A percentile compares a stretch with the other conserved stretches of the same genome.
Evolutionary conservation across 2,888 invertebrate species (phyloP).

Genomic region (Limnephilus marmoratus): DNA sequence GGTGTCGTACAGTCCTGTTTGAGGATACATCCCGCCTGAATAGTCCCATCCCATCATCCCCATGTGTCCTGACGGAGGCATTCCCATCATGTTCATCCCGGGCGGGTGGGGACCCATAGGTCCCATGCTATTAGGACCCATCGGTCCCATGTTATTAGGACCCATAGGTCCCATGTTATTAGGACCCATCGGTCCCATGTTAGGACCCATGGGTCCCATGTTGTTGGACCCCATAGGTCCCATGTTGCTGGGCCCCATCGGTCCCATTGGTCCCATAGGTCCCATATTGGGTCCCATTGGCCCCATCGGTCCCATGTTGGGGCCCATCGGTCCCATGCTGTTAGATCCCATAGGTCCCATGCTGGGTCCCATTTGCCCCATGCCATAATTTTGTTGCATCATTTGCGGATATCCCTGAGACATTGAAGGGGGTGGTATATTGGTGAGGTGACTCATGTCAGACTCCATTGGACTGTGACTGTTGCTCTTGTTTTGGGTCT

Average conservation of each 20-base stretch:
- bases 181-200: constrained; percentile 66
- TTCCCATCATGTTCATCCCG: constrained; percentile 60
- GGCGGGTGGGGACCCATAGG: constrained; percentile 38
- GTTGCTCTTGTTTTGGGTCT: constrained; percentile 5
- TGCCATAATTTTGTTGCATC: constrained; percentile 60
- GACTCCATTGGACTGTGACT: constrained; percentile 12
- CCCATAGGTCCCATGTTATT: constrained; percentile 52
- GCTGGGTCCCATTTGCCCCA: constrained; percentile 62
- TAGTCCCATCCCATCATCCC: constrained; percentile 63
- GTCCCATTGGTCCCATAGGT: constrained; percentile 51
- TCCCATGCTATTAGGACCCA: constrained; percentile 50
- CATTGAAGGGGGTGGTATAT: constrained; percentile 58
- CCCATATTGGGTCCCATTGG: constrained; percentile 65
- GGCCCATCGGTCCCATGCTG: constrained; percentile 65
- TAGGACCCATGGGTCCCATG: constrained; percentile 59
- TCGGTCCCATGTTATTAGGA: constrained; percentile 56
- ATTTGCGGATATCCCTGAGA: constrained; percentile 65
- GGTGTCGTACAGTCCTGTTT: constrained; percentile 62
- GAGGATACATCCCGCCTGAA: constrained; percentile 66
- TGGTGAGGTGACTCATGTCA: constrained; percentile 48
- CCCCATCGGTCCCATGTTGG: constrained; percentile 60
- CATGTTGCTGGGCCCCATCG: constrained; percentile 56
- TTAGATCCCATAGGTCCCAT: constrained; percentile 65
- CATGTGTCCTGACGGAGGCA: constrained; percentile 41
- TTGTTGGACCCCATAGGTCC: constrained; percentile 50